Percentiles rank a stretch among this genome's conserved stretches.
Conservation (phyloP, 1,140 invertebrate species). For the Atta texana region DNA sequence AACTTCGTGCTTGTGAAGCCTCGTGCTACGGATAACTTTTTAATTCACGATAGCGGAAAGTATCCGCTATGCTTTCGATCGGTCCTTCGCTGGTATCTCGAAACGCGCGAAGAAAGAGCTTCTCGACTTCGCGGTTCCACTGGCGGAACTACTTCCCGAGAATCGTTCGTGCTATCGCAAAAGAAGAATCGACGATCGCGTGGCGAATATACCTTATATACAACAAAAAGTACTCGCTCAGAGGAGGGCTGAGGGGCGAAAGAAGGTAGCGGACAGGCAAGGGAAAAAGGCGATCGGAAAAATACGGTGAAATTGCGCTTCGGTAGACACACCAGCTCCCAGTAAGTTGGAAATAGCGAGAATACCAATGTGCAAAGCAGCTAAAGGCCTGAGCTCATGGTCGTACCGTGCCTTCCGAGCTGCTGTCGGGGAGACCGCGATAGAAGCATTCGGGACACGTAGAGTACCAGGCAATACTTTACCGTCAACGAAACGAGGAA, state of each 20-base stretch:
- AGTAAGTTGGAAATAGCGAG: slow-evolving; percentile 70
- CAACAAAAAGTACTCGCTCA: slow-evolving; percentile 41
- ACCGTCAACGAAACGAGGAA: slow-evolving; percentile 77
- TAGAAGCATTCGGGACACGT: slow-evolving; percentile 76
- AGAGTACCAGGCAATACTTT: slow-evolving; percentile 76
- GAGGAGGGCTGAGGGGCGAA: neutral
- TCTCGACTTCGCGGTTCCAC: slow-evolving; percentile 42
- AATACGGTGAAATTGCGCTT: slow-evolving; percentile 68
- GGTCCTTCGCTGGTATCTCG: slow-evolving; percentile 13
- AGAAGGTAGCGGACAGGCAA: neutral
- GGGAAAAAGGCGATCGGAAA: slow-evolving; percentile 44
- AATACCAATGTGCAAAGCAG: slow-evolving; percentile 78
- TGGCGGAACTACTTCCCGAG: slow-evolving; percentile 36
- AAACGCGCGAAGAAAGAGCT: slow-evolving; percentile 38
- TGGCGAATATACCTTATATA: slow-evolving; percentile 55
- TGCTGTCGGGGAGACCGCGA: slow-evolving; percentile 23
- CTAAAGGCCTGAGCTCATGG: slow-evolving; percentile 41
- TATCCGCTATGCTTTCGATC: slow-evolving; percentile 33
- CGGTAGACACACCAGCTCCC: slow-evolving; percentile 34
- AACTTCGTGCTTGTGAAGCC: slow-evolving; percentile 18
- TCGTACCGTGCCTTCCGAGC: slow-evolving; percentile 12
- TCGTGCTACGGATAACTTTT: slow-evolving; percentile 47
- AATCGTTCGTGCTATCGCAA: slow-evolving; percentile 30
- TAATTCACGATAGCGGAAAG: slow-evolving; percentile 37
- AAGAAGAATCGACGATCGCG: slow-evolving; percentile 61